Evolutionary conservation across 1,140 invertebrate genomes (phyloP).

Genomic region (Macrostomum lignano): DNA sequence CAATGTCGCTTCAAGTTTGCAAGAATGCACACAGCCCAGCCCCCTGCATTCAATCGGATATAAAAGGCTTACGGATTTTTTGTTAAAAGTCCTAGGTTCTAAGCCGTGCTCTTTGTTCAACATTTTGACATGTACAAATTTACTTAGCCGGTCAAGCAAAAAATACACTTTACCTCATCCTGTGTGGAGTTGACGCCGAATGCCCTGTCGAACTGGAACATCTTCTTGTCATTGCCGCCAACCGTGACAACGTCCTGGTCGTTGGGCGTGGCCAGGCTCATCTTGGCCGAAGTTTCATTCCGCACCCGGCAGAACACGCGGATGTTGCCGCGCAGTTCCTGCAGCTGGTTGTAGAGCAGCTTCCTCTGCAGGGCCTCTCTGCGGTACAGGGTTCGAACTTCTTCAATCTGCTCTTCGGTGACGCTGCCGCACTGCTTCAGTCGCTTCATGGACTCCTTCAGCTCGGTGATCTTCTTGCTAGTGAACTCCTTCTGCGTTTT

Average conservation of each 20-base stretch:
- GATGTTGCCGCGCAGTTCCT: slow-evolving; percentile 25
- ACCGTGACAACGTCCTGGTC: slow-evolving; percentile 17
- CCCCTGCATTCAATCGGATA: too few relatives aligned
- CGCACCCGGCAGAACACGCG: slow-evolving; percentile 23
- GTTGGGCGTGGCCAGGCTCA: slow-evolving; percentile 16
- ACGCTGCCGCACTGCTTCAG: background rate
- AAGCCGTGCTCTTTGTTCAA: too few relatives aligned
- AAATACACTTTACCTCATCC: slow-evolving; percentile 91
- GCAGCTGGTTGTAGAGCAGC: slow-evolving; percentile 24
- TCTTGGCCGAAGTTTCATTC: slow-evolving; percentile 13
- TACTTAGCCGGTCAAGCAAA: too few relatives aligned
- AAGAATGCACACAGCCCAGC: too few relatives aligned
- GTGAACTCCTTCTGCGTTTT: background rate
- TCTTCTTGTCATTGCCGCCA: slow-evolving; percentile 12
- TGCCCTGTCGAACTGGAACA: slow-evolving; percentile 45
- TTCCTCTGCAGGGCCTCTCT: slow-evolving; percentile 21
- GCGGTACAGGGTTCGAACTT: slow-evolving; percentile 17
- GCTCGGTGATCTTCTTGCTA: background rate
- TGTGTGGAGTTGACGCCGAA: slow-evolving; percentile 89
- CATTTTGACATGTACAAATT: too few relatives aligned
- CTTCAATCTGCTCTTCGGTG: slow-evolving; percentile 13
- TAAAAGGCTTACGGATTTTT: too few relatives aligned
- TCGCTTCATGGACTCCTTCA: background rate
- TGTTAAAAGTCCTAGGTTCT: too few relatives aligned
- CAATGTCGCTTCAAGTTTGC: too few relatives aligned